Conservation (phyloP, 2,113 vertebrate genomes). For the Heterotis niloticus region DNA sequence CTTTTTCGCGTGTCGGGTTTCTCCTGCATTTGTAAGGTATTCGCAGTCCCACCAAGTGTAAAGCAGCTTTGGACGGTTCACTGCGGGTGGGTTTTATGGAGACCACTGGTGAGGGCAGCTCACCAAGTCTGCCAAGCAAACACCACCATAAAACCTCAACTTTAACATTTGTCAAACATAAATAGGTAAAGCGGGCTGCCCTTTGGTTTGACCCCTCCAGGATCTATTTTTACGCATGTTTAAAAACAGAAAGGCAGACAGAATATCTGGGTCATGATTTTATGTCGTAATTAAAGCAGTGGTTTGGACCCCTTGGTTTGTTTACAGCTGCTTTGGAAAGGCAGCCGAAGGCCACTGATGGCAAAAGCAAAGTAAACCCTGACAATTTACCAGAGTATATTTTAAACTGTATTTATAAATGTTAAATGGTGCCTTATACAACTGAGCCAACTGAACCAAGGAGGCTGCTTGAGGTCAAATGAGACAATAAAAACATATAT, state of each 20-base stretch:
- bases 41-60: neutral
- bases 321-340: neutral
- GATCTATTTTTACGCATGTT: neutral
- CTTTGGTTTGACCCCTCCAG: conserved; percentile 26
- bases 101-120: conserved; percentile 26
- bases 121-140: conserved; percentile 28
- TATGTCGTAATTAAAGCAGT: neutral
- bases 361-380: neutral
- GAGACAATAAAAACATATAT: conserved; percentile 63
- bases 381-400: neutral
- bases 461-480: conserved; percentile 81
- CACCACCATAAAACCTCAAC: conserved; percentile 19
- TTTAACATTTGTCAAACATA: conserved; percentile 29
- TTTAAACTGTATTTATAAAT: neutral
- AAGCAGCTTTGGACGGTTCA: neutral
- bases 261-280: conserved; percentile 9
- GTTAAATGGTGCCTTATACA: conserved; percentile 73
- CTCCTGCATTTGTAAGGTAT: conserved; percentile 6
- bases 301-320: no score
- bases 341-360: neutral
- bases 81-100: conserved; percentile 16
- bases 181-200: conserved; percentile 27
- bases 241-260: neutral
- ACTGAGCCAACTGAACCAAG: conserved; percentile 79
- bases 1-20: neutral